phyloP scores from a whole-genome alignment of 2,797 vertebrate species.

The Pelodytes ibericus region DNA sequence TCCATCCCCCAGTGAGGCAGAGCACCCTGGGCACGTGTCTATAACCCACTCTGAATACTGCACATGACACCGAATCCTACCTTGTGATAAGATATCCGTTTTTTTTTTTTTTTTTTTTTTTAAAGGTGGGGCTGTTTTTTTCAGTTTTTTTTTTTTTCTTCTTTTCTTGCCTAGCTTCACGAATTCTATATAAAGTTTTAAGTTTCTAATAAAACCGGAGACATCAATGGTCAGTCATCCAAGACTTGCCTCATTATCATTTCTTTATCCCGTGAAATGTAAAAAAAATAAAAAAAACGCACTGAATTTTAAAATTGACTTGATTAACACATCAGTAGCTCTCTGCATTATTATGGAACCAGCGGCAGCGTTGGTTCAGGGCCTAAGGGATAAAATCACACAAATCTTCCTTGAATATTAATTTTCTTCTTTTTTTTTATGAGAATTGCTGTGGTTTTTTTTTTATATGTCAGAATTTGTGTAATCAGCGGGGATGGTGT shows the following conservation, averaged over 20 bases:
- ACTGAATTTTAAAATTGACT: conserved; percentile 41
- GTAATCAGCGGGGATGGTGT: conserved; percentile 25
- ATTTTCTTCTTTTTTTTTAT: conserved; percentile 32
- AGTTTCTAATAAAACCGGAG: conserved; percentile 18
- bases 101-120: no score
- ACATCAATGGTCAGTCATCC: conserved; percentile 49
- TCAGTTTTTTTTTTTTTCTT: no score
- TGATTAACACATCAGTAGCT: conserved; percentile 54
- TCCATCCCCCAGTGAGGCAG: no score
- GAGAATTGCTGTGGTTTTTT: conserved; percentile 19
- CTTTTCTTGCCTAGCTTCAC: conserved; percentile 8
- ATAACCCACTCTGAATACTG: no score
- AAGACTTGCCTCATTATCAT: conserved; percentile 45
- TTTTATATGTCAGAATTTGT: conserved; percentile 25
- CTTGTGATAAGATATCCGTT: no score
- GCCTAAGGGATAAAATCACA: conserved; percentile 32
- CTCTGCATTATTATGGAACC: conserved; percentile 35
- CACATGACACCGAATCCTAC: no score
- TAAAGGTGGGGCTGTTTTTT: no score
- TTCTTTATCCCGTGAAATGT: conserved; percentile 42
- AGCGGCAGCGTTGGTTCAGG: conserved; percentile 12
- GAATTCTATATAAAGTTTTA: conserved; percentile 27
- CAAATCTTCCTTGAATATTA: conserved; percentile 43
- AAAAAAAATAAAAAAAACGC: no score
- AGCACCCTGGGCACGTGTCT: no score